phyloP scores from a whole-genome alignment of 2,888 invertebrate genomes.

The Eudemis profundana region DNA sequence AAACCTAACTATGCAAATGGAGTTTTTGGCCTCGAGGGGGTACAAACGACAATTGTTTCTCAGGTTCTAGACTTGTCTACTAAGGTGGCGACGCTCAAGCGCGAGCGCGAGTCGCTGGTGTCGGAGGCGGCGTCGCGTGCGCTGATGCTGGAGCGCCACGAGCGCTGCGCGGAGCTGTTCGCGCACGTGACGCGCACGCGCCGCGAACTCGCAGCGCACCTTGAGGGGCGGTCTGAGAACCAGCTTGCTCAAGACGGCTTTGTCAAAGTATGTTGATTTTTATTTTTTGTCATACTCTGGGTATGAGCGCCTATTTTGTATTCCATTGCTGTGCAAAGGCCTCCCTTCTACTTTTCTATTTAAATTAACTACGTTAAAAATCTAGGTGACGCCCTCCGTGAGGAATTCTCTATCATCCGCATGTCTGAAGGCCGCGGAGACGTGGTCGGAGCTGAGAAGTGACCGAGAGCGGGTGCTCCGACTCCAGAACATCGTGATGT shows the following conservation, averaged over 20 bases:
- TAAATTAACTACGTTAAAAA: not conserved
- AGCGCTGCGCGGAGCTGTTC: slow-evolving; percentile 73
- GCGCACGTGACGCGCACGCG: slow-evolving; percentile 67
- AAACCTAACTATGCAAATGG: too few species aligned
- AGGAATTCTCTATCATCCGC: slow-evolving; percentile 66
- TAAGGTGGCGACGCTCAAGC: slow-evolving; percentile 71
- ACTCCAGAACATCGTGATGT: slow-evolving; percentile 72
- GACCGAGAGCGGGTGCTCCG: slow-evolving; percentile 74
- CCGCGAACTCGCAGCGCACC: slow-evolving; percentile 62
- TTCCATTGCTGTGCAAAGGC: too few species aligned
- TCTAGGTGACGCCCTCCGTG: not conserved
- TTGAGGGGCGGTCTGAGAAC: slow-evolving; percentile 60
- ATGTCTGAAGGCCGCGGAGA: slow-evolving; percentile 68
- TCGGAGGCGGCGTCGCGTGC: slow-evolving; percentile 73
- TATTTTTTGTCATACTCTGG: not conserved
- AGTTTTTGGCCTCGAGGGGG: too few species aligned
- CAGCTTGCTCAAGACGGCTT: slow-evolving; percentile 53
- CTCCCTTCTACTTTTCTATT: not conserved
- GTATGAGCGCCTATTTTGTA: too few species aligned
- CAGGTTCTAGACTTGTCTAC: slow-evolving; percentile 72
- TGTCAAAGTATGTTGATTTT: slow-evolving; percentile 55
- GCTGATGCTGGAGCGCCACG: slow-evolving; percentile 78
- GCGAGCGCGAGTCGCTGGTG: slow-evolving; percentile 71
- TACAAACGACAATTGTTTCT: too few species aligned
- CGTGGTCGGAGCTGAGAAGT: slow-evolving; percentile 72